Base-by-base conservation (phyloP, 1,140 invertebrate genomes). In the Caenorhabditis brenneri region DNA sequence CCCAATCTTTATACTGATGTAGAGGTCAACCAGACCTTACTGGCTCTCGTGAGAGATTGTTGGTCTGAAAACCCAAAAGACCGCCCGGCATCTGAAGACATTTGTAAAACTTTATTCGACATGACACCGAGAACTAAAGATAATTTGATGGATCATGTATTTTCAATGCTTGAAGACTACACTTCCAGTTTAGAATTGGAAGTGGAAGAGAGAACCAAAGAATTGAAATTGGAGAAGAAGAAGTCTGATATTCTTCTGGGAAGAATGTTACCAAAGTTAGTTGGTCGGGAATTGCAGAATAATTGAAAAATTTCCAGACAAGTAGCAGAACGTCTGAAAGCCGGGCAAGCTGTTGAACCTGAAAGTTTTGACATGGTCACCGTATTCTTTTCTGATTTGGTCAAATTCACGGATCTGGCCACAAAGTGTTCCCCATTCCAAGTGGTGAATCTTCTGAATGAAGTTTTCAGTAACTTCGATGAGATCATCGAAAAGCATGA, bases 381-480 rank as follows among this genome's bases (percentile, higher is more conserved):
- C 19, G 85, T 88, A 46, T 85, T 87, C 55, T 88, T 88, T 49
- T 85, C 82, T 10, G 95, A 96, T 88, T 95, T 96, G 82, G 95
- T 96, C 0, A 95, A 95, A 27, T 96, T 96, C 89, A 96, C 95
- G 0, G 94, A 88, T 94, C 95, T 0, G 93, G 94, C 86, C 6
- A 29, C 46, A 27, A 86, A 86, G 42, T 87, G 74, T 36, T n/a
- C 83, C 7, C 83, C 84, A 16, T 80, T 87, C 27, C 86, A 94
- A 82, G 84, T 84, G 6, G 53, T 69, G 0, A 93, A 93, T n/a
- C 94, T 94, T 4, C 94, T 97, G 91, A 97, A 96, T 89, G 93
- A 94, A 0, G 93, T 96, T 0, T 96, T 94, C 89, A 94, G 94
- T 0, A 93, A 93, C 48, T 94, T 96, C 84, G 95, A 96, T 90